Evolutionary conservation across 2,113 vertebrate genomes (phyloP).

Genomic region (Nothocercus nigrocapillus): DNA sequence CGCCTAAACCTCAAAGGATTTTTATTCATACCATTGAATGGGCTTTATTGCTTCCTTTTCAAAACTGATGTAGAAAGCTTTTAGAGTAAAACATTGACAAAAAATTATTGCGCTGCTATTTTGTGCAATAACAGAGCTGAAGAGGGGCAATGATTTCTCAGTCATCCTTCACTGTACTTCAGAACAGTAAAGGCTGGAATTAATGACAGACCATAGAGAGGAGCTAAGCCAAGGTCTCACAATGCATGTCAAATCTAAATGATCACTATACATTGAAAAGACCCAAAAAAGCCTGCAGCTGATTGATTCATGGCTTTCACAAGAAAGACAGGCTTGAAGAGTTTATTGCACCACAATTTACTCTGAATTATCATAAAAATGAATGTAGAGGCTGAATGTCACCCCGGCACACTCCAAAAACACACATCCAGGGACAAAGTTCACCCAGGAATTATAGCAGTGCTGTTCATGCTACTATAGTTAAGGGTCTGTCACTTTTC

Average conservation of each 20-base stretch:
- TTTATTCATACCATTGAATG: constrained; percentile 97
- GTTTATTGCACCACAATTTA: constrained; percentile 89
- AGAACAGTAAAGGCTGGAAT: constrained; percentile 91
- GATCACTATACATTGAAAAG: constrained; percentile 88
- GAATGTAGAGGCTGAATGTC: constrained; percentile 83
- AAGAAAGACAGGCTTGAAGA: constrained; percentile 89
- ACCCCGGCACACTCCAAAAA: constrained; percentile 80
- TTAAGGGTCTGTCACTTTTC: constrained; percentile 58
- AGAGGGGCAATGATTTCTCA: constrained; percentile 93
- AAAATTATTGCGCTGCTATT: constrained; percentile 95
- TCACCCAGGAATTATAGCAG: constrained; percentile 69
- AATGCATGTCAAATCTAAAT: constrained; percentile 95
- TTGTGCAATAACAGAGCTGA: constrained; percentile 92
- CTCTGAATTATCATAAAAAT: constrained; percentile 88
- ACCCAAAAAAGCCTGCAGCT: constrained; percentile 85
- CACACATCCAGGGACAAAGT: constrained; percentile 81
- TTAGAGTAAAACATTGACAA: constrained; percentile 98
- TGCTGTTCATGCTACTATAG: constrained; percentile 51
- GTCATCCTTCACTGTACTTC: constrained; percentile 97
- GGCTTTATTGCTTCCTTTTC: constrained; percentile 99
- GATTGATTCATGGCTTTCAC: constrained; percentile 93
- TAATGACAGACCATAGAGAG: constrained; percentile 90
- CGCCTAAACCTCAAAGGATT: constrained; percentile 92
- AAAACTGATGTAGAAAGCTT: constrained; percentile 95
- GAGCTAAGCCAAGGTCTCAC: constrained; percentile 89